Conservation (phyloP, 2,888 invertebrate genomes). For the Lasioglossum figueresi region DNA sequence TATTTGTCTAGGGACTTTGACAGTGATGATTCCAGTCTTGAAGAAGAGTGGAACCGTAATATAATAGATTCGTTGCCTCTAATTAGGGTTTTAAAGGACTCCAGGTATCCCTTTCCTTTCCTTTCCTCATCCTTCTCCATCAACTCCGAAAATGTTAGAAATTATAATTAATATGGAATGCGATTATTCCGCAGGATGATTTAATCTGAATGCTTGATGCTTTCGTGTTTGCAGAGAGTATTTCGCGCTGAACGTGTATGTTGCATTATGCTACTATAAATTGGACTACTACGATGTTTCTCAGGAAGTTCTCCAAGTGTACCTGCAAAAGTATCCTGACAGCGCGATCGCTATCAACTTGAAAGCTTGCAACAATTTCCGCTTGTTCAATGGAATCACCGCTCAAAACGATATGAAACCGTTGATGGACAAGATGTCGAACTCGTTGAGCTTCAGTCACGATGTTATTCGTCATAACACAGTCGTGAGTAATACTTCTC, state of each 20-base stretch:
- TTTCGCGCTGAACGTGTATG: slow-evolving; percentile 97
- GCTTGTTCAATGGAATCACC: slow-evolving; percentile 96
- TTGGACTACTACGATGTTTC: slow-evolving; percentile 99
- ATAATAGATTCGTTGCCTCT: slow-evolving; percentile 56
- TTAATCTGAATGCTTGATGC: neutral
- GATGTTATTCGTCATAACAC: slow-evolving; percentile 97
- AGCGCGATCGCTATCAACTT: slow-evolving; percentile 98
- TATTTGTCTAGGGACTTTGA: slow-evolving; percentile 33
- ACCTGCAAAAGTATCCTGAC: slow-evolving; percentile 95
- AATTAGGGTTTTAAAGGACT: slow-evolving; percentile 57
- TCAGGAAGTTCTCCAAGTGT: slow-evolving; percentile 97
- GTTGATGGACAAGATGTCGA: slow-evolving; percentile 89
- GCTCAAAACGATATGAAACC: slow-evolving; percentile 96
- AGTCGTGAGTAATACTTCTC: slow-evolving; percentile 86
- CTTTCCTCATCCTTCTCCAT: slow-evolving; percentile 3
- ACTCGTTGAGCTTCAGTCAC: slow-evolving; percentile 90
- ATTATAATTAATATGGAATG: neutral
- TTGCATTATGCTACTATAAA: slow-evolving; percentile 99
- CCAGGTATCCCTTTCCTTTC: slow-evolving; percentile 60
- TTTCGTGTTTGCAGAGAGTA: slow-evolving; percentile 85
- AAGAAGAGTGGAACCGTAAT: slow-evolving; percentile 4
- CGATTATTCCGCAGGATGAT: neutral
- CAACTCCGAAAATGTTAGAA: neutral
- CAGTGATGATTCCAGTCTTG: slow-evolving; percentile 33
- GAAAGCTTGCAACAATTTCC: slow-evolving; percentile 93